Evolutionary conservation across 1,140 invertebrate genomes (phyloP).

Genomic region (Paraescarpia echinospica): DNA sequence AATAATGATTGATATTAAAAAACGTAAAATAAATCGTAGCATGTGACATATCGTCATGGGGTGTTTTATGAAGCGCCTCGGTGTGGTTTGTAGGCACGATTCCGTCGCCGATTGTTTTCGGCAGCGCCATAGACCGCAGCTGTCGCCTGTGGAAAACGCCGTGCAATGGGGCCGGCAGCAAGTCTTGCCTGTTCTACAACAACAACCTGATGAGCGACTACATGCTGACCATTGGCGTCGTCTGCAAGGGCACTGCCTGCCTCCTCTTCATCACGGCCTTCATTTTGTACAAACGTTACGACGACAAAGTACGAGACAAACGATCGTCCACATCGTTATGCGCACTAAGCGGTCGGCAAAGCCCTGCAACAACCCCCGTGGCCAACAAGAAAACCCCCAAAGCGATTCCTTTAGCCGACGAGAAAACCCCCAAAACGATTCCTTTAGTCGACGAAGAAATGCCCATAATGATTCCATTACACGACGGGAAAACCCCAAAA

Average conservation of each 20-base stretch:
- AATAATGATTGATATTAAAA: background rate
- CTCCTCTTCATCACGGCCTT: conserved; percentile 46
- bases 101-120: conserved; percentile 57
- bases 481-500: no score
- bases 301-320: no score
- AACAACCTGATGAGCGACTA: conserved; percentile 52
- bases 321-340: no score
- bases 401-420: no score
- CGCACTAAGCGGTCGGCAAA: background rate
- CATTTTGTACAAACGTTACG: conserved; percentile 38
- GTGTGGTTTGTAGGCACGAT: conserved; percentile 48
- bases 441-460: no score
- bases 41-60: background rate
- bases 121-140: conserved; percentile 55
- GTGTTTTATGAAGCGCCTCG: background rate
- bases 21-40: background rate
- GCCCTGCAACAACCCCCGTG: background rate
- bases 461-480: background rate
- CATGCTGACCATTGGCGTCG: conserved; percentile 40
- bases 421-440: no score
- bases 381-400: background rate
- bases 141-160: conserved; percentile 53
- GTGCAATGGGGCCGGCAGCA: conserved; percentile 36
- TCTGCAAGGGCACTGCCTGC: conserved; percentile 41
- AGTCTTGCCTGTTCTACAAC: conserved; percentile 51